These are phyloP conservation scores for Nudaria mundana DNA, from an alignment of 2,888 invertebrate species.

Conservation along the genomic window DNA sequence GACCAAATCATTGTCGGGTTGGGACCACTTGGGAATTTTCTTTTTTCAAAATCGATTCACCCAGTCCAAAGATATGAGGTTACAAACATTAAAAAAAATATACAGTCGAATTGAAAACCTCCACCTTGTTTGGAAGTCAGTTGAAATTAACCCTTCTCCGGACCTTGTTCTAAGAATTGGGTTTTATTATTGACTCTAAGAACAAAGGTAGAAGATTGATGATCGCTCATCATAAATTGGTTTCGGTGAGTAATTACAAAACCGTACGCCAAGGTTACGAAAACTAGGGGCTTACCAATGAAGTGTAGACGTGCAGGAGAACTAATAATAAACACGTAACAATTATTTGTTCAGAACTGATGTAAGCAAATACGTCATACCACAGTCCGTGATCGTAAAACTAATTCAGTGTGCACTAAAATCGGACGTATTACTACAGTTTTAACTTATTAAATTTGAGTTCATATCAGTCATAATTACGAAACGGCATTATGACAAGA, in stretches of 20 bases:
- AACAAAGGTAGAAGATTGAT: conserved; percentile 36
- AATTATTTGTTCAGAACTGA: conserved; percentile 65
- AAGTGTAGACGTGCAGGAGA: conserved; percentile 60
- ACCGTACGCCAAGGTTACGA: conserved; percentile 60
- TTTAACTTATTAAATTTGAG: too few species aligned
- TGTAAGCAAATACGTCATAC: conserved; percentile 66
- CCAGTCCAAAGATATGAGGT: too few species aligned
- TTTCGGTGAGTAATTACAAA: conserved; percentile 45
- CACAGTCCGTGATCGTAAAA: conserved; percentile 67
- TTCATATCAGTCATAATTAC: too few species aligned
- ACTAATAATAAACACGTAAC: conserved; percentile 77
- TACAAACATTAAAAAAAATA: too few species aligned
- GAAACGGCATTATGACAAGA: too few species aligned
- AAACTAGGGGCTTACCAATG: conserved; percentile 53
- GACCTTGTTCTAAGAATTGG: conserved; percentile 24
- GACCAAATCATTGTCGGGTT: too few species aligned
- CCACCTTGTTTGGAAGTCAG: too few species aligned
- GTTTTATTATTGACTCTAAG: conserved; percentile 38
- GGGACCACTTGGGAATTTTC: too few species aligned
- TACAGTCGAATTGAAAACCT: too few species aligned
- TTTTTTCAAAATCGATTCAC: too few species aligned
- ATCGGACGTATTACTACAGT: background rate
- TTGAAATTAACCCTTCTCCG: conserved; percentile 54
- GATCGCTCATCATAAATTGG: conserved; percentile 34
- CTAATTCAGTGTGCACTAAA: conserved; percentile 57